Conservation (phyloP, 2,113 vertebrate species). For the Motacilla alba region DNA sequence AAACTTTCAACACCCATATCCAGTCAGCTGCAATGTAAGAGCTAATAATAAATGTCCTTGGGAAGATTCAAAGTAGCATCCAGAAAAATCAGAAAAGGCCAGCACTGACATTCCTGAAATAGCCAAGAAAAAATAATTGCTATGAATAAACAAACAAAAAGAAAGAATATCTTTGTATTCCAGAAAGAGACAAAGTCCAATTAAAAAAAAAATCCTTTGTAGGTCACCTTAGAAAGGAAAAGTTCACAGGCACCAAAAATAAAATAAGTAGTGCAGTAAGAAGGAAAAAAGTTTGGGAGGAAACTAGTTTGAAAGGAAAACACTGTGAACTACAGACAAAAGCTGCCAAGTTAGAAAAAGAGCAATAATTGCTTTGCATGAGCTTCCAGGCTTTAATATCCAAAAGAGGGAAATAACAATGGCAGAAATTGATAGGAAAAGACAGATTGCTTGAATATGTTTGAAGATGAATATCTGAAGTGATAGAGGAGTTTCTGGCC, state of each 20-base stretch:
- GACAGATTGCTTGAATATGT: neutral
- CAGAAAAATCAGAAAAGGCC: constrained; percentile 47
- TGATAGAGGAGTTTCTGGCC: neutral
- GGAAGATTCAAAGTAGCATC: constrained; percentile 43
- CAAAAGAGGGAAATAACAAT: neutral
- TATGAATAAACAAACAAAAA: constrained; percentile 45
- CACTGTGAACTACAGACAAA: neutral
- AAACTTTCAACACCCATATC: constrained; percentile 53
- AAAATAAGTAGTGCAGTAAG: neutral
- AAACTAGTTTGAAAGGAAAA: constrained; percentile 19
- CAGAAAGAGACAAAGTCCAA: constrained; percentile 25
- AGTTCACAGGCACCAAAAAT: neutral
- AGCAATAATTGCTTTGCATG: neutral
- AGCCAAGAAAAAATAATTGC: constrained; percentile 38
- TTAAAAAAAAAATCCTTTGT: neutral
- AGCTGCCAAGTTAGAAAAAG: neutral
- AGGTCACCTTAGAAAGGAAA: constrained; percentile 29
- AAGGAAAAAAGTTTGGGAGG: neutral
- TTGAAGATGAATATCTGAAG: constrained; percentile 1
- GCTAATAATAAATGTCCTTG: constrained; percentile 64
- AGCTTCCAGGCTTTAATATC: neutral
- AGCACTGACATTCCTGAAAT: constrained; percentile 35
- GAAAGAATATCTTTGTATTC: neutral
- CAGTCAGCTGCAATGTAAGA: constrained; percentile 48
- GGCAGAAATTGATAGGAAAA: neutral